A percentile compares a stretch with the other conserved stretches of the same genome.
These are phyloP conservation scores for Zaprionus davidi DNA, from an alignment of 1,140 invertebrate genomes.

Conservation along the genomic window DNA sequence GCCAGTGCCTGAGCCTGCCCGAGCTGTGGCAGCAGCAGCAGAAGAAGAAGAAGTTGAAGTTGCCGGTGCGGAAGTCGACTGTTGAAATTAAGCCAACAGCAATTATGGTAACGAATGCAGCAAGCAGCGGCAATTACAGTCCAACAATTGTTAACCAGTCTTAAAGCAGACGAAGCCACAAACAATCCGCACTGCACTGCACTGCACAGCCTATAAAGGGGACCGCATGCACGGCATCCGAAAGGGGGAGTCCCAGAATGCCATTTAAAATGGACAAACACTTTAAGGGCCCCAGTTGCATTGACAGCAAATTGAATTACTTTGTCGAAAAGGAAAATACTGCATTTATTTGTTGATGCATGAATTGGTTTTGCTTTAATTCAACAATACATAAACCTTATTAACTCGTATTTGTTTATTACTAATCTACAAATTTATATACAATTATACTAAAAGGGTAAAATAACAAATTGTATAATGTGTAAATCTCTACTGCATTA, in stretches of 20 bases:
- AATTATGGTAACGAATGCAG: constrained; percentile 79
- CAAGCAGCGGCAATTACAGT: constrained; percentile 73
- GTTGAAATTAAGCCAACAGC: constrained; percentile 81
- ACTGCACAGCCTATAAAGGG: constrained; percentile 12
- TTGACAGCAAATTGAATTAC: constrained; percentile 1
- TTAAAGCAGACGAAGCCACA: constrained; percentile 50
- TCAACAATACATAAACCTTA: too few relatives aligned
- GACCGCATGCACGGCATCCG: not conserved
- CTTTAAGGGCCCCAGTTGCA: constrained; percentile 7
- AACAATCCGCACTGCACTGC: constrained; percentile 29
- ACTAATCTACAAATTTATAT: too few relatives aligned
- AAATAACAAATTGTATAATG: too few relatives aligned
- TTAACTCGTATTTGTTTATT: too few relatives aligned
- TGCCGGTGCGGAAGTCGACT: constrained; percentile 75
- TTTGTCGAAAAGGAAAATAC: not conserved
- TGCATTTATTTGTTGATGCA: not conserved
- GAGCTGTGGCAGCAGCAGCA: not conserved
- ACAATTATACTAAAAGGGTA: too few relatives aligned
- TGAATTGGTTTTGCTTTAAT: too few relatives aligned
- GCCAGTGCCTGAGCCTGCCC: not conserved
- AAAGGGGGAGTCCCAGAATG: not conserved
- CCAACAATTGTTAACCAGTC: constrained; percentile 57
- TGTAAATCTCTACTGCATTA: too few relatives aligned
- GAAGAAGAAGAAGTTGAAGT: constrained; percentile 52
- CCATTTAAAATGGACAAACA: not conserved